A percentile compares a stretch with the other conserved stretches of the same genome.
Evolutionary conservation across 1,140 invertebrate genomes (phyloP).

Genomic region (Brachystomella parvula): DNA sequence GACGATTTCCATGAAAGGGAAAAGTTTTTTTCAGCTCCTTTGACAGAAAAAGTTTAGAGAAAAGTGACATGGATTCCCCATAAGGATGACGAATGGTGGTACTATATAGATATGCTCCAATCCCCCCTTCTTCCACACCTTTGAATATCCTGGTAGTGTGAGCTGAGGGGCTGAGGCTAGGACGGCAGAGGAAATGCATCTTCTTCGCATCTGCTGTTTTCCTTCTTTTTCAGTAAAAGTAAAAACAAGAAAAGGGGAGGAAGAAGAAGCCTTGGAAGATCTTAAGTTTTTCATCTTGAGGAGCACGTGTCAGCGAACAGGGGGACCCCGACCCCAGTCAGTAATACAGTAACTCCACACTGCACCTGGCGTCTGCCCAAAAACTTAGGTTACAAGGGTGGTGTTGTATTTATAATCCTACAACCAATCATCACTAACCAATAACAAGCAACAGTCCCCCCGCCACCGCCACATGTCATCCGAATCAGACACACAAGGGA

Average conservation of each 20-base stretch:
- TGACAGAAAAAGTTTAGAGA: too few relatives aligned
- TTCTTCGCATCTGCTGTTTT: neutral
- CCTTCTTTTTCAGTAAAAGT: neutral
- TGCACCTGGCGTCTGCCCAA: constrained; percentile 9
- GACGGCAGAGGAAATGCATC: neutral
- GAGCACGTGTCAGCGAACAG: neutral
- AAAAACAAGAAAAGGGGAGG: neutral
- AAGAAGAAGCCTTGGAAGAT: neutral
- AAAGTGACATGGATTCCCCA: neutral
- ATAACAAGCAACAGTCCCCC: too few relatives aligned
- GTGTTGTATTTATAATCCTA: constrained; percentile 7
- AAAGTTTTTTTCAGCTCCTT: neutral
- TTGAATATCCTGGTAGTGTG: neutral
- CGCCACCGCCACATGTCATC: constrained; percentile 9
- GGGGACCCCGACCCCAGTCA: neutral
- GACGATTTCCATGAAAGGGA: neutral
- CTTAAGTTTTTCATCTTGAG: neutral
- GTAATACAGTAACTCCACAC: neutral
- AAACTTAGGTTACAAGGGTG: neutral
- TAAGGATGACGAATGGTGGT: constrained; percentile 11
- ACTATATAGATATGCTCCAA: too few relatives aligned
- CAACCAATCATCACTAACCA: constrained; percentile 1
- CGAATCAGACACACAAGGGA: neutral
- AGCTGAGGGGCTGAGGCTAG: too few relatives aligned
- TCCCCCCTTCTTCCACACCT: too few relatives aligned